Conservation (phyloP, 2,113 vertebrate genomes). For the Seriola rivoliana region DNA sequence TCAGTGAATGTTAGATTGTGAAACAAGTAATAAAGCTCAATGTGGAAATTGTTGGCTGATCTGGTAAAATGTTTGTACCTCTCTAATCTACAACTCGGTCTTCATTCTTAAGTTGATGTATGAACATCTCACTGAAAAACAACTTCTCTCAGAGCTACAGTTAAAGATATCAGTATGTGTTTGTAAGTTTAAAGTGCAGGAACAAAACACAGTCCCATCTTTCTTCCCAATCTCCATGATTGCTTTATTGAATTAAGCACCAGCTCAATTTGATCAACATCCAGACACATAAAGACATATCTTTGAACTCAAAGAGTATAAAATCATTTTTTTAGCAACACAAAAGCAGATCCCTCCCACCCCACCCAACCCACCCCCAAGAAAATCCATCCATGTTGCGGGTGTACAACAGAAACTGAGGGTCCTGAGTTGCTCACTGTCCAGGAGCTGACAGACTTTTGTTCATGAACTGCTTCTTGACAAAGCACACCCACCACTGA, state of each 20-base stretch:
- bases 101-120: neutral
- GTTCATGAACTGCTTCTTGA: slow-evolving; percentile 99
- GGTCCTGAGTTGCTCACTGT: slow-evolving; percentile 83
- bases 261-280: slow-evolving; percentile 77
- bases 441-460: slow-evolving; percentile 98
- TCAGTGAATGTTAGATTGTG: slow-evolving; percentile 19
- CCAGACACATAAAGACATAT: slow-evolving; percentile 53
- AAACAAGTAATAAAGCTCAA: slow-evolving; percentile 47
- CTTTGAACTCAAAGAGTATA: slow-evolving; percentile 72
- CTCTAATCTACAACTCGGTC: too few relatives aligned
- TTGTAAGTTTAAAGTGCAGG: neutral
- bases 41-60: slow-evolving; percentile 23
- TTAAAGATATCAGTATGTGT: neutral
- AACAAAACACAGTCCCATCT: neutral
- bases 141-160: neutral
- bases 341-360: slow-evolving; percentile 39
- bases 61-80: neutral
- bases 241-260: slow-evolving; percentile 80
- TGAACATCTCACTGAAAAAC: neutral
- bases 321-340: slow-evolving; percentile 67
- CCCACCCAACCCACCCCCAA: neutral
- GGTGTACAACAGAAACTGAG: slow-evolving; percentile 45
- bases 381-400: slow-evolving; percentile 52
- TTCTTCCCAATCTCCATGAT: slow-evolving; percentile 27
- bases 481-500: slow-evolving; percentile 99